phyloP scores from a whole-genome alignment of 1,140 invertebrate species.

The Drosophila athabasca region DNA sequence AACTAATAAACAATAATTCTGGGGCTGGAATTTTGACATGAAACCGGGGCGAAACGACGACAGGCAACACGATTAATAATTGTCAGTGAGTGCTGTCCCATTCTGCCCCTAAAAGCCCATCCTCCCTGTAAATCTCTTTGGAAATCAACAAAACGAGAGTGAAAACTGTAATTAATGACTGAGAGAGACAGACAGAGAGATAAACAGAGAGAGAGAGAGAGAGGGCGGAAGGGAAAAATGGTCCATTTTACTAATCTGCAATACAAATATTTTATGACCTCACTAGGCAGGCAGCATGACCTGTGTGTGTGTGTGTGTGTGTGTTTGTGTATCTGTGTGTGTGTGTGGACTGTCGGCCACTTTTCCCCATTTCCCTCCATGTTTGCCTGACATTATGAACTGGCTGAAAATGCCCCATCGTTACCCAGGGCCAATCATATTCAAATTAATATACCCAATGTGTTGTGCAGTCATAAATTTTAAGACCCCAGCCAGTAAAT shows the following conservation, averaged over 20 bases:
- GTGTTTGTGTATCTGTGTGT: slow-evolving; percentile 1
- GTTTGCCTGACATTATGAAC: slow-evolving; percentile 71
- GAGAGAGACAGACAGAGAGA: slow-evolving; percentile 14
- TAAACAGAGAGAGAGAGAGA: background rate
- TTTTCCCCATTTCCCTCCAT: background rate
- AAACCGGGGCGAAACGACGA: slow-evolving; percentile 23
- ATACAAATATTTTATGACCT: slow-evolving; percentile 74
- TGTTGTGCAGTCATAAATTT: slow-evolving; percentile 79
- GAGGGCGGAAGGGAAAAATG: slow-evolving; percentile 39
- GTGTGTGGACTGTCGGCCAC: slow-evolving; percentile 16
- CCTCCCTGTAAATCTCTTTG: slow-evolving; percentile 18
- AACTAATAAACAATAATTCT: slow-evolving; percentile 29
- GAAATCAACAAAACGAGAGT: slow-evolving; percentile 44
- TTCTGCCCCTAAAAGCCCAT: too few relatives aligned
- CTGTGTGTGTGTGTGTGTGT: slow-evolving; percentile 22
- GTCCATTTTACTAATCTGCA: slow-evolving; percentile 77
- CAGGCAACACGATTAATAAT: slow-evolving; percentile 73
- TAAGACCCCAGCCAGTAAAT: slow-evolving; percentile 42
- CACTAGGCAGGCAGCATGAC: slow-evolving; percentile 36
- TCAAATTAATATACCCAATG: slow-evolving; percentile 83
- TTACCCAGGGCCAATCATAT: slow-evolving; percentile 73
- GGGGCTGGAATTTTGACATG: slow-evolving; percentile 23
- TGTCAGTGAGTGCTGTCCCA: slow-evolving; percentile 38
- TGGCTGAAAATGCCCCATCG: slow-evolving; percentile 39
- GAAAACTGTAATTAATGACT: slow-evolving; percentile 77